These are phyloP conservation scores for Amitus sp. DNA, from an alignment of 2,888 invertebrate genomes.

Conservation along the genomic window DNA sequence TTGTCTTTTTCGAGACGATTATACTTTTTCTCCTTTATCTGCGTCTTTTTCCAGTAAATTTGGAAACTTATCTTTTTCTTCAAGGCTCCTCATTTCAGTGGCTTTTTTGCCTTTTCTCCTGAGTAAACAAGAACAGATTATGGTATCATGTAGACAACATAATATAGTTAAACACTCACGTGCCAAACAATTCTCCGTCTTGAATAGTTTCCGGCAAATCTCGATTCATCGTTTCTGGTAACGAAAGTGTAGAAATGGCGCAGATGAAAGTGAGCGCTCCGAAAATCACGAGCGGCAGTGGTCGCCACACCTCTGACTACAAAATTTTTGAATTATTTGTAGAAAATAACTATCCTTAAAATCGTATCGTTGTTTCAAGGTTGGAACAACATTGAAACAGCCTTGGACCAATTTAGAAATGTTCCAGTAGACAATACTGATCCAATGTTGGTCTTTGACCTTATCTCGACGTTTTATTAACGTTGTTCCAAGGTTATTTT, in stretches of 20 bases:
- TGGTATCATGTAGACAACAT: too few relatives aligned
- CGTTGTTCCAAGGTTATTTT: too few relatives aligned
- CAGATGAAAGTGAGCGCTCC: conserved; percentile 70
- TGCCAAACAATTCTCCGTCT: conserved; percentile 73
- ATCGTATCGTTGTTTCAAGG: too few relatives aligned
- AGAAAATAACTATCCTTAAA: too few relatives aligned
- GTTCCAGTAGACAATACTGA: too few relatives aligned
- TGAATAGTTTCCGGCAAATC: conserved; percentile 74
- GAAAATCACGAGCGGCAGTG: conserved; percentile 71
- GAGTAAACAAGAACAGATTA: too few relatives aligned
- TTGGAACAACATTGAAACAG: too few relatives aligned
- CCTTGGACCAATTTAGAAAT: too few relatives aligned
- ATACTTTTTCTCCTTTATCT: neutral
- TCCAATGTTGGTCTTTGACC: too few relatives aligned
- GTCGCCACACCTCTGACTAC: conserved; percentile 70
- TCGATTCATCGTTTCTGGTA: conserved; percentile 75
- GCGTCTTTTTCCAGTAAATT: neutral
- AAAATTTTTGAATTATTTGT: conserved; percentile 24
- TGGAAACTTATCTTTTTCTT: neutral
- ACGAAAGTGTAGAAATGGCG: conserved; percentile 69
- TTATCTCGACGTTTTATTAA: too few relatives aligned
- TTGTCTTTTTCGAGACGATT: too few relatives aligned
- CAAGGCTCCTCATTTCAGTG: neutral
- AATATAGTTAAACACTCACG: conserved; percentile 62
- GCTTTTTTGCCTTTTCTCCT: neutral